phyloP scores from a whole-genome alignment of 2,888 invertebrate genomes.

The Lasiommata megera region DNA sequence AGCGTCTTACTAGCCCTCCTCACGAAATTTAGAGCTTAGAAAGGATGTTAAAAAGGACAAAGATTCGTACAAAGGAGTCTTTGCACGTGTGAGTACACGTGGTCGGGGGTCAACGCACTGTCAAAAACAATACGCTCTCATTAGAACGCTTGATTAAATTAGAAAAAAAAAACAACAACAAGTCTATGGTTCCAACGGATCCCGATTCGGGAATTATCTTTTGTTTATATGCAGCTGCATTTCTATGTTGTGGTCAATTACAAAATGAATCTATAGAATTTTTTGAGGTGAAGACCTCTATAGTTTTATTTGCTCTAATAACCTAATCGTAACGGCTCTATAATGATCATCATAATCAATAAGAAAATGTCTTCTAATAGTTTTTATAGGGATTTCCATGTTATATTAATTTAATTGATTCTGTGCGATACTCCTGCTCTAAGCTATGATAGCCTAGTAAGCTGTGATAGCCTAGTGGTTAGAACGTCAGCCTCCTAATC shows the following conservation, averaged over 20 bases:
- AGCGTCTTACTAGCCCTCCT: slow-evolving; percentile 53
- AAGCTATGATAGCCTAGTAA: no score
- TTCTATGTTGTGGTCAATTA: slow-evolving; percentile 35
- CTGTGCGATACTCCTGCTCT: no score
- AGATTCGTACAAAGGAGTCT: slow-evolving; percentile 59
- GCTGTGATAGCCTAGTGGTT: no score
- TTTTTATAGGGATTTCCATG: no score
- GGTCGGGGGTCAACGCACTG: slow-evolving; percentile 61
- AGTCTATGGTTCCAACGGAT: slow-evolving; percentile 32
- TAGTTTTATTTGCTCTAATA: not conserved
- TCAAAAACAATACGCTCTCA: slow-evolving; percentile 61
- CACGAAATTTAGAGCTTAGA: slow-evolving; percentile 59
- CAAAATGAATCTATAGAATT: not conserved
- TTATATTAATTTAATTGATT: no score
- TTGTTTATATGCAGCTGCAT: slow-evolving; percentile 62
- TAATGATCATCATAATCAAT: not conserved
- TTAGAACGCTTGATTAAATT: slow-evolving; percentile 46
- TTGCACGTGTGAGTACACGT: slow-evolving; percentile 72
- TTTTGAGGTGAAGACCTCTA: not conserved
- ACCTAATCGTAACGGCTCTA: not conserved
- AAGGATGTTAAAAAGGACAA: slow-evolving; percentile 60
- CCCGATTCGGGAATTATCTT: slow-evolving; percentile 42
- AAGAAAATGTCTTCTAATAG: no score
- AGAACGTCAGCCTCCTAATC: no score
- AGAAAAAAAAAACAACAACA: slow-evolving; percentile 36